Percentiles rank a stretch among this genome's conserved stretches.
Conservation (phyloP, 1,140 invertebrate species). For the Drosophila punjabiensis region DNA sequence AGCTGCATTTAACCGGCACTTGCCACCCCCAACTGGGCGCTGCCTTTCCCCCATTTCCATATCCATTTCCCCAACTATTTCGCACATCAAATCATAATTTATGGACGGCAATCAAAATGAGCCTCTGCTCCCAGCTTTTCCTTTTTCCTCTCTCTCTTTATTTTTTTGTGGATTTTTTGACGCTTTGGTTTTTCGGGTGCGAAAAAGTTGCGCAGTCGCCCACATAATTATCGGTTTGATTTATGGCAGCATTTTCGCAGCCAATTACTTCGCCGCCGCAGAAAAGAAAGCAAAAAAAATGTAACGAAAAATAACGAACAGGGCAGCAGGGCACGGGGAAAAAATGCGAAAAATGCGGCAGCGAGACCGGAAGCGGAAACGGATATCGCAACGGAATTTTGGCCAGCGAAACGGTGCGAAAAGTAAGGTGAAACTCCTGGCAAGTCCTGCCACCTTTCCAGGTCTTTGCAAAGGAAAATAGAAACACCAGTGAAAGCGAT, state of each 20-base stretch:
- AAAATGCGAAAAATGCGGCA: conserved; percentile 9
- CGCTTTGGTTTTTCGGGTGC: conserved; percentile 20
- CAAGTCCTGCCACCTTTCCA: not conserved
- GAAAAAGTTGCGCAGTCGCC: conserved; percentile 69
- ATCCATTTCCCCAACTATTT: conserved; percentile 62
- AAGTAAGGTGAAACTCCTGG: not conserved
- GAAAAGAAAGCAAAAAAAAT: conserved; percentile 23
- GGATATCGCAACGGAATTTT: conserved; percentile 55
- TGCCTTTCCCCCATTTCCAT: conserved; percentile 22
- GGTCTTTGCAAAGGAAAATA: not conserved
- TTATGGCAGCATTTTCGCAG: conserved; percentile 81
- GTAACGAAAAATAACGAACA: not conserved
- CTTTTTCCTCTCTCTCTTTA: not conserved
- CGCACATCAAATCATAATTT: conserved; percentile 79
- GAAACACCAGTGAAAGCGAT: conserved; percentile 1
- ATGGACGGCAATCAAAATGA: conserved; percentile 64
- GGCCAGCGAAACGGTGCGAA: not conserved
- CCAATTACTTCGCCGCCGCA: conserved; percentile 72
- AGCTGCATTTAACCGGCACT: conserved; percentile 36
- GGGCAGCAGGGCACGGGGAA: not conserved
- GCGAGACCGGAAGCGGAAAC: conserved; percentile 48
- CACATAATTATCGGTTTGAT: conserved; percentile 83
- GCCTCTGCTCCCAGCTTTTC: not conserved
- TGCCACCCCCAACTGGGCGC: not conserved
- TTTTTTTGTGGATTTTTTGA: conserved; percentile 26